These are phyloP conservation scores for Lepidurus packardi DNA, from an alignment of 1,140 invertebrate genomes.

Conservation along the genomic window DNA sequence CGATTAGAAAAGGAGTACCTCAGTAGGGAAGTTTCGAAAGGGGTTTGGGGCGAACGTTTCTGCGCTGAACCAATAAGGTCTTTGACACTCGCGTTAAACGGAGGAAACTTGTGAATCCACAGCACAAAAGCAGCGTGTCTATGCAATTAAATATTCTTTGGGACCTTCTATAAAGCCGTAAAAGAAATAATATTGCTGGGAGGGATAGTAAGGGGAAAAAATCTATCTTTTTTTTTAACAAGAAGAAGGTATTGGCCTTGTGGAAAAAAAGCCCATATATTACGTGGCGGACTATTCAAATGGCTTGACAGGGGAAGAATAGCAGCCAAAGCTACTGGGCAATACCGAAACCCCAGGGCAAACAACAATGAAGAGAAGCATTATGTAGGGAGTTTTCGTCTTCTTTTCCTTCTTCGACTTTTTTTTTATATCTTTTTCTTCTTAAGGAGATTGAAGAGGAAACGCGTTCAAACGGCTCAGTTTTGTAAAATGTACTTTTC, in stretches of 20 bases:
- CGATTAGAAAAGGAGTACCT: too few species aligned
- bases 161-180: background rate
- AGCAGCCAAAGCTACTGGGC: slow-evolving; percentile 17
- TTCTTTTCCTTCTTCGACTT: background rate
- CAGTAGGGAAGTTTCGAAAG: too few species aligned
- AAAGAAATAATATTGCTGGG: background rate
- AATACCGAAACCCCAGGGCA: slow-evolving; percentile 17
- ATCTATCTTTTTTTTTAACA: background rate
- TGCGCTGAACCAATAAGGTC: background rate
- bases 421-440: too few species aligned
- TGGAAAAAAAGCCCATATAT: slow-evolving; percentile 19
- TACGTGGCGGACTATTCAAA: slow-evolving; percentile 13
- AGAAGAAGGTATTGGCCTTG: background rate
- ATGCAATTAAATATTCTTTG: slow-evolving; percentile 20
- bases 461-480: too few species aligned
- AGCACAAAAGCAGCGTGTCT: background rate
- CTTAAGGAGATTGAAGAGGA: too few species aligned
- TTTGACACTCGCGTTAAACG: too few species aligned
- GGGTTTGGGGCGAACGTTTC: too few species aligned
- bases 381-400: background rate
- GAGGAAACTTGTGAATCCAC: too few species aligned
- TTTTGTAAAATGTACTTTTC: too few species aligned
- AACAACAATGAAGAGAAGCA: background rate
- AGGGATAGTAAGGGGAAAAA: background rate
- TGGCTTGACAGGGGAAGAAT: slow-evolving; percentile 16